These are phyloP conservation scores for Sebastes steindachneri DNA, from an alignment of 2,797 vertebrate species.

Conservation along the genomic window DNA sequence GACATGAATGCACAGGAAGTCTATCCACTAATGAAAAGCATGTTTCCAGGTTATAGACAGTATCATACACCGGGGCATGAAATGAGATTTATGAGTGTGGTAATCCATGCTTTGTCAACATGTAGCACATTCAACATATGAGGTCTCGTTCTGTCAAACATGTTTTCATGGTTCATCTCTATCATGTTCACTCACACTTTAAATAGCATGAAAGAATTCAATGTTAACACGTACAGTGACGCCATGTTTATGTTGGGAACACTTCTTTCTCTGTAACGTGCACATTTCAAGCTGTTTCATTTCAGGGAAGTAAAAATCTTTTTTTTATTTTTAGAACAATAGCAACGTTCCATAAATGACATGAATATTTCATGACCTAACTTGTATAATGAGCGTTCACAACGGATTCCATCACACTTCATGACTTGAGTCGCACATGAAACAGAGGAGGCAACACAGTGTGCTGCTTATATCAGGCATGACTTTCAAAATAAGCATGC, in stretches of 20 bases:
- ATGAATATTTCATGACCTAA: constrained; percentile 68
- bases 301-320: background rate
- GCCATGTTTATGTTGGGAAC: constrained; percentile 28
- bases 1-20: constrained; percentile 9
- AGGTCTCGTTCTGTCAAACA: constrained; percentile 14
- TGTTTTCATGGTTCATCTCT: constrained; percentile 19
- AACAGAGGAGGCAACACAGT: constrained; percentile 13
- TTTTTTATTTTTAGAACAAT: constrained; percentile 7
- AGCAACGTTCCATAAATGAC: constrained; percentile 33
- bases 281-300: constrained; percentile 30
- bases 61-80: constrained; percentile 4
- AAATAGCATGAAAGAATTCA: constrained; percentile 30
- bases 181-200: constrained; percentile 35
- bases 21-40: constrained; percentile 41
- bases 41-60: constrained; percentile 36
- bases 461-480: constrained; percentile 13
- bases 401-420: constrained; percentile 22
- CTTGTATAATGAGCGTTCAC: constrained; percentile 36
- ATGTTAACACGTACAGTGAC: constrained; percentile 14
- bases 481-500: constrained; percentile 40
- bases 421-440: background rate
- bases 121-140: constrained; percentile 10
- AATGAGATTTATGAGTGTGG: constrained; percentile 51
- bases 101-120: constrained; percentile 49
- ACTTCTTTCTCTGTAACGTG: constrained; percentile 27